These are phyloP conservation scores for Campylorhamphus procurvoides DNA, from an alignment of 2,113 vertebrate genomes.

Conservation along the genomic window DNA sequence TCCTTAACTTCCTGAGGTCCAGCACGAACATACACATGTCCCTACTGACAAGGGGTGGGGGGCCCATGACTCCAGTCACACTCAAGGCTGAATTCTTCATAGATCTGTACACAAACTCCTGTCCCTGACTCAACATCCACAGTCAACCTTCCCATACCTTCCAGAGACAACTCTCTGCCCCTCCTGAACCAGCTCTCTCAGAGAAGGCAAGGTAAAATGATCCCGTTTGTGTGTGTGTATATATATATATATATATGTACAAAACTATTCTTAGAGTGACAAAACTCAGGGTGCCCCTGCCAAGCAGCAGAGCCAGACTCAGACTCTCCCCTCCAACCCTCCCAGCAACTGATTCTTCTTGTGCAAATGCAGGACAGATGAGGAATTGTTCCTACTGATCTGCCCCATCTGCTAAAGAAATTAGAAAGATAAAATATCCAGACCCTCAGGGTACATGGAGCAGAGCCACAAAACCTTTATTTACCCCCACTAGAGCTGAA, in stretches of 20 bases:
- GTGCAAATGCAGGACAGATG: background rate
- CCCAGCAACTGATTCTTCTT: background rate
- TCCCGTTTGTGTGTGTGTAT: background rate
- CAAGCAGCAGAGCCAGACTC: background rate
- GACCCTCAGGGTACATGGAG: background rate
- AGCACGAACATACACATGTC: background rate
- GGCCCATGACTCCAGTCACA: accelerated
- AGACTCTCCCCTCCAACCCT: background rate
- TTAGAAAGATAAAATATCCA: background rate
- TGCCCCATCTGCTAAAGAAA: background rate
- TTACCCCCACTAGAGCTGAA: background rate
- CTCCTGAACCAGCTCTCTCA: background rate
- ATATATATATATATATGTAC: background rate
- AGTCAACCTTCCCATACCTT: background rate
- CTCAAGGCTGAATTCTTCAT: background rate
- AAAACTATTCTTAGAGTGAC: background rate
- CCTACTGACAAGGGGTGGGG: background rate
- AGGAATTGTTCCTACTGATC: background rate
- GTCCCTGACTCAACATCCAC: background rate
- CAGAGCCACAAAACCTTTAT: background rate
- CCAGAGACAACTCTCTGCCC: background rate
- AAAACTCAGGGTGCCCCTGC: background rate
- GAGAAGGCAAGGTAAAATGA: background rate
- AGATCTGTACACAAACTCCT: background rate
- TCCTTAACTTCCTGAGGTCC: background rate